A percentile compares a stretch with the other conserved stretches of the same genome.
Conservation (phyloP, 2,888 invertebrate genomes). For the Phlogophora meticulosa region DNA sequence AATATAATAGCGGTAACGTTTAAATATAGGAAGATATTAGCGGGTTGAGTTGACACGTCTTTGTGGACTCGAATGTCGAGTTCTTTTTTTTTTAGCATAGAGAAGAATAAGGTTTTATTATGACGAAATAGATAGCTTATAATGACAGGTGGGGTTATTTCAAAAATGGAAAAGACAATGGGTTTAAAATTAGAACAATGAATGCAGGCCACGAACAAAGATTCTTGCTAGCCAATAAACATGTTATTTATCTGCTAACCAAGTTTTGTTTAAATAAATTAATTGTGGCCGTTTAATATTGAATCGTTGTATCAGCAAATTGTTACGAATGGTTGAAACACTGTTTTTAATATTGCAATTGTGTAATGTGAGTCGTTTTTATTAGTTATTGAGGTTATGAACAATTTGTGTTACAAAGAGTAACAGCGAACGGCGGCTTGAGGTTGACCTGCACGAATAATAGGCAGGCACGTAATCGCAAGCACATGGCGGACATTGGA, state of each 20-base stretch:
- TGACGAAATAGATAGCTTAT: constrained; percentile 24
- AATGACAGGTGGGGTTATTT: constrained; percentile 13
- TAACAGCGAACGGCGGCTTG: constrained; percentile 13
- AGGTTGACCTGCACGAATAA: constrained; percentile 33
- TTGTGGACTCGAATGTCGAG: constrained; percentile 41
- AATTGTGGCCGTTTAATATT: constrained; percentile 28
- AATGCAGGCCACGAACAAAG: constrained; percentile 17
- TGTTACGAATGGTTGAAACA: constrained; percentile 36
- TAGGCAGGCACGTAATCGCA: constrained; percentile 20
- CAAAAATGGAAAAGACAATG: constrained; percentile 28
- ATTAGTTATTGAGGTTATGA: constrained; percentile 57
- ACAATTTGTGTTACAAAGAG: constrained; percentile 45
- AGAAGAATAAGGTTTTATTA: constrained; percentile 39
- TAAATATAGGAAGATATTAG: constrained; percentile 33
- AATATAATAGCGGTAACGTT: constrained; percentile 24
- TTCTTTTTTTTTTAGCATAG: constrained; percentile 47
- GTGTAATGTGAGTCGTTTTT: constrained; percentile 55
- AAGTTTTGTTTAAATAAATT: constrained; percentile 39
- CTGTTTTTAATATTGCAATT: constrained; percentile 44
- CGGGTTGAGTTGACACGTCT: constrained; percentile 60
- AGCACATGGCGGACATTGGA: constrained; percentile 30
- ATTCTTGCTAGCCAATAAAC: constrained; percentile 35
- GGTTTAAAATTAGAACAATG: constrained; percentile 25
- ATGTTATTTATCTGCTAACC: constrained; percentile 35
- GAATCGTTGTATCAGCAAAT: constrained; percentile 54